These are phyloP conservation scores for Euplexia lucipara DNA, from an alignment of 2,888 invertebrate species.

Conservation along the genomic window DNA sequence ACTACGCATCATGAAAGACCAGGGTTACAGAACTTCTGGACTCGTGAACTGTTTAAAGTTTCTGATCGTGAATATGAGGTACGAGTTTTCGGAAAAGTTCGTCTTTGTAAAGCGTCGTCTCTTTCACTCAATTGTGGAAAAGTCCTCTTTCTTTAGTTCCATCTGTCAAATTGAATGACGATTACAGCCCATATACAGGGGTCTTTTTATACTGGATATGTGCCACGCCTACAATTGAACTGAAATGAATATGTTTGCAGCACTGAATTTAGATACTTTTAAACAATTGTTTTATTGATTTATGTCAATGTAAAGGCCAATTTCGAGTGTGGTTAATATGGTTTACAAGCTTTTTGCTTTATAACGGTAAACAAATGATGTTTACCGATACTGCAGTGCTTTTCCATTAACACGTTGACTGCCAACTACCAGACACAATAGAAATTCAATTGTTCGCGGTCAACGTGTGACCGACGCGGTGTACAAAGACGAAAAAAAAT, in stretches of 20 bases:
- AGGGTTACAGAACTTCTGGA: slow-evolving; percentile 11
- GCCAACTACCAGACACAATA: no score
- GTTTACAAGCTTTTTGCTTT: no score
- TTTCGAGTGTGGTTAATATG: no score
- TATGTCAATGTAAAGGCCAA: slow-evolving; percentile 1
- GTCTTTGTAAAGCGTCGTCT: background rate
- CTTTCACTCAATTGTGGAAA: no score
- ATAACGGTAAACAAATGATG: no score
- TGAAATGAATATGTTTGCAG: slow-evolving; percentile 21
- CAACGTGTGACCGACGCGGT: no score
- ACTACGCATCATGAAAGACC: slow-evolving; percentile 29
- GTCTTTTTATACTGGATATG: slow-evolving; percentile 36
- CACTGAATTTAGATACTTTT: slow-evolving; percentile 5
- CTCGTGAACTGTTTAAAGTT: background rate
- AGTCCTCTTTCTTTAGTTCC: background rate
- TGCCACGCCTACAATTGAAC: slow-evolving; percentile 30
- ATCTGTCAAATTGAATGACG: background rate
- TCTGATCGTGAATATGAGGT: no score
- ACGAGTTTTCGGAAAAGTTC: background rate
- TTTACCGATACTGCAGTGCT: no score
- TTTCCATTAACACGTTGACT: no score
- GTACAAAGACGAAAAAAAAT: no score
- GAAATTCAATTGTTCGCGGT: no score
- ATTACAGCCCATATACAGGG: background rate
- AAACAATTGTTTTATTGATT: slow-evolving; percentile 4